These are phyloP conservation scores for Axinella damicornis DNA, from an alignment of 37 sponge, comb jelly and placozoan genomes.

Conservation along the genomic window DNA sequence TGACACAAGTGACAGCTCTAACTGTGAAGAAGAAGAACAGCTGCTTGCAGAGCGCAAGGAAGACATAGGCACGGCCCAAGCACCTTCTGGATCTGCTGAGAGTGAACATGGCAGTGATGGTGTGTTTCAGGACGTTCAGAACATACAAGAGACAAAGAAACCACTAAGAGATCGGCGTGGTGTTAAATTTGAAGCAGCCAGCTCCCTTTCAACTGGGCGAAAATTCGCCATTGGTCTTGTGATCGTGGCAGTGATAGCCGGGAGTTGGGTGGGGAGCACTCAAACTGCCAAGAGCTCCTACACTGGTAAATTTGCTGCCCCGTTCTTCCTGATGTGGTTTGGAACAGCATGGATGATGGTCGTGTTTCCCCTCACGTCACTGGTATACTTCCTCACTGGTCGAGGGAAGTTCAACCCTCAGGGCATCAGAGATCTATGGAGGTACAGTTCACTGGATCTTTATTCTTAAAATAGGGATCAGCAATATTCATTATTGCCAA, in stretches of 20 bases:
- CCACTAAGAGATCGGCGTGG: neutral
- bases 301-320: slow-evolving; percentile 62
- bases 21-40: too few species aligned
- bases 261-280: slow-evolving; percentile 87
- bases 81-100: too few species aligned
- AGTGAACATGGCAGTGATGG: too few species aligned
- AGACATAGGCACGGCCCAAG: too few species aligned
- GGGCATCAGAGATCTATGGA: slow-evolving; percentile 35
- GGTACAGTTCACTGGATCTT: slow-evolving; percentile 37
- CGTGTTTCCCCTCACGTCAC: slow-evolving; percentile 61
- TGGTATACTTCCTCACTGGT: slow-evolving; percentile 45
- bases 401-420: neutral
- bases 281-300: slow-evolving; percentile 82
- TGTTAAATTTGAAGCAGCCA: neutral
- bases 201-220: slow-evolving; percentile 19
- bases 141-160: too few species aligned
- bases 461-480: too few species aligned
- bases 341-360: slow-evolving; percentile 84
- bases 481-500: too few species aligned
- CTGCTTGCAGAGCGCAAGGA: too few species aligned
- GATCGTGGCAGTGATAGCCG: slow-evolving; percentile 83
- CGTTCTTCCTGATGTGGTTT: slow-evolving; percentile 87
- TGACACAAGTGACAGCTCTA: too few species aligned
- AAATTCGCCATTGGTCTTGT: slow-evolving; percentile 74
- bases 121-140: too few species aligned